These are phyloP conservation scores for Oncorhynchus mykiss DNA, from an alignment of 2,113 vertebrate genomes.

Conservation along the genomic window DNA sequence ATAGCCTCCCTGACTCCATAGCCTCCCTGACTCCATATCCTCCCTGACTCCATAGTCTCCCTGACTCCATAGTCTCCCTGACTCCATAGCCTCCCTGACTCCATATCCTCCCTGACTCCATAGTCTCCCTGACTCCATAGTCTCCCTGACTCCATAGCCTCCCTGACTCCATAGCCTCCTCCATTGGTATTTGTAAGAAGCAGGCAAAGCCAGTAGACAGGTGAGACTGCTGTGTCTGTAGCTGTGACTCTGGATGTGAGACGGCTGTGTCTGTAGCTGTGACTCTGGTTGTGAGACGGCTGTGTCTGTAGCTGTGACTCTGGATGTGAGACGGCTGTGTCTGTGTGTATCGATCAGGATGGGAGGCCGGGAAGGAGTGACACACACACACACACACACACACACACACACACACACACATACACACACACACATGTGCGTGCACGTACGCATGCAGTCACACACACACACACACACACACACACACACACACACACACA, in stretches of 20 bases:
- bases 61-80: too few species aligned
- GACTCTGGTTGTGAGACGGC: not conserved
- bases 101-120: too few species aligned
- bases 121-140: too few species aligned
- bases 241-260: not conserved
- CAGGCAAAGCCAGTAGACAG: not conserved
- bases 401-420: not conserved
- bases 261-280: too few species aligned
- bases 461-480: not conserved
- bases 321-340: not conserved
- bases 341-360: not conserved
- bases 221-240: not conserved
- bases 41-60: too few species aligned
- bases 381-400: not conserved
- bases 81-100: too few species aligned
- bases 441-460: too few species aligned
- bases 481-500: not conserved
- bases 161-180: too few species aligned
- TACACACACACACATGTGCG: not conserved
- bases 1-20: too few species aligned
- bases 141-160: not conserved
- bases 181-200: not conserved
- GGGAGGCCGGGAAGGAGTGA: conserved; percentile 2
- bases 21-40: too few species aligned
- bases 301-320: too few species aligned